A percentile compares a stretch with the other conserved stretches of the same genome.
Conservation (phyloP, 2,113 vertebrate genomes). For the Synchiropus splendidus region DNA sequence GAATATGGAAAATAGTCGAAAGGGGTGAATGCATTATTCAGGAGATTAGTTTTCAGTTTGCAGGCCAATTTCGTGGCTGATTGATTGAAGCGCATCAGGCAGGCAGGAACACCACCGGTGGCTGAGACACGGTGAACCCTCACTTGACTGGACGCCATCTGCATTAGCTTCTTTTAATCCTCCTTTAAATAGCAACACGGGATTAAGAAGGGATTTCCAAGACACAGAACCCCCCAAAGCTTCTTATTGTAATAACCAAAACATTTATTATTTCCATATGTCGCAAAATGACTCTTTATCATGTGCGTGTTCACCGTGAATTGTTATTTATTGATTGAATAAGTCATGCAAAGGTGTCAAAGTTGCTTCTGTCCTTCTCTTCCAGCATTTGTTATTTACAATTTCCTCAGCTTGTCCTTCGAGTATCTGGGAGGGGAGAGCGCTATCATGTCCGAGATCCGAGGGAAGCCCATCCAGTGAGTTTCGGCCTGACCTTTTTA, state of each 20-base stretch:
- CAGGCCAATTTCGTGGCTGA: conserved; percentile 47
- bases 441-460: conserved; percentile 92
- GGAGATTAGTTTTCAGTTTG: conserved; percentile 42
- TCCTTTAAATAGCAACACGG: conserved; percentile 63
- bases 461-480: conserved; percentile 86
- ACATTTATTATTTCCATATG: conserved; percentile 49
- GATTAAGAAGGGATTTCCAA: conserved; percentile 60
- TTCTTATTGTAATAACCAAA: conserved; percentile 48
- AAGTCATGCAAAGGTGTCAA: conserved; percentile 7
- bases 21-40: conserved; percentile 45
- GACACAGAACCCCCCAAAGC: conserved; percentile 48
- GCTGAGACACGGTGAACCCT: conserved; percentile 45
- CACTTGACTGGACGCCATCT: conserved; percentile 52
- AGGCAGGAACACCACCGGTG: conserved; percentile 22
- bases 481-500: conserved; percentile 25
- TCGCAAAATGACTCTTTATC: conserved; percentile 46
- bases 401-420: conserved; percentile 92
- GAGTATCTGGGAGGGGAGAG: conserved; percentile 96
- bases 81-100: conserved; percentile 37
- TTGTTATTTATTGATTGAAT: neutral
- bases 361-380: conserved; percentile 19
- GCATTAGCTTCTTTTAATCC: conserved; percentile 60
- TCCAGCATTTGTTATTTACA: conserved; percentile 95
- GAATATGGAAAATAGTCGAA: conserved; percentile 6
- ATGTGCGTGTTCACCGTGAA: conserved; percentile 5